Conservation (phyloP, 53 echinoderm and acorn worm species). For the Patiria pectinifera region DNA sequence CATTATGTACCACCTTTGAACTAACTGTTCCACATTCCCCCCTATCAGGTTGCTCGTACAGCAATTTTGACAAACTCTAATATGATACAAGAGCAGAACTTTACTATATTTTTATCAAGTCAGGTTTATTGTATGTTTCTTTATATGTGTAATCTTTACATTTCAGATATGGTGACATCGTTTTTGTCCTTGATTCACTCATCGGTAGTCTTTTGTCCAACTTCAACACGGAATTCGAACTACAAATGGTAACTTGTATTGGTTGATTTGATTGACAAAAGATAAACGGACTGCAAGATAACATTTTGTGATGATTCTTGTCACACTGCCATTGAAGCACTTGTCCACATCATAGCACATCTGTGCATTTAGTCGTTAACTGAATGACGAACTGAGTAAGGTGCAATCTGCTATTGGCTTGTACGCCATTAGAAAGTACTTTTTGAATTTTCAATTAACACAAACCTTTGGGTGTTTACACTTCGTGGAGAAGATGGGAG, state of each 20-base stretch:
- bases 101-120: not conserved
- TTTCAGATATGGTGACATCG: constrained; percentile 81
- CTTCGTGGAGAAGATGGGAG: not conserved
- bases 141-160: not conserved
- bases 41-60: not conserved
- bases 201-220: constrained; percentile 71
- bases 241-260: constrained; percentile 80
- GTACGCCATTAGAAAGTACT: no score
- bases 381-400: no score
- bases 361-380: no score
- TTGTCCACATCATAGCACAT: no score
- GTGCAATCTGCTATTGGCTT: no score
- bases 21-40: not conserved
- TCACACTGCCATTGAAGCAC: no score
- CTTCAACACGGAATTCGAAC: constrained; percentile 87
- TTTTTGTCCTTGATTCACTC: constrained; percentile 71
- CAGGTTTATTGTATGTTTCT: not conserved
- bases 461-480: not conserved
- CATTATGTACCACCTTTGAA: not conserved
- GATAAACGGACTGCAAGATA: not conserved
- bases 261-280: not conserved
- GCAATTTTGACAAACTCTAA: no score
- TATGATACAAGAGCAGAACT: not conserved
- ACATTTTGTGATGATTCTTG: not conserved
- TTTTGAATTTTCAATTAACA: no score